These are phyloP conservation scores for Paedocypris sp. DNA, from an alignment of 2,113 vertebrate genomes.

Conservation along the genomic window DNA sequence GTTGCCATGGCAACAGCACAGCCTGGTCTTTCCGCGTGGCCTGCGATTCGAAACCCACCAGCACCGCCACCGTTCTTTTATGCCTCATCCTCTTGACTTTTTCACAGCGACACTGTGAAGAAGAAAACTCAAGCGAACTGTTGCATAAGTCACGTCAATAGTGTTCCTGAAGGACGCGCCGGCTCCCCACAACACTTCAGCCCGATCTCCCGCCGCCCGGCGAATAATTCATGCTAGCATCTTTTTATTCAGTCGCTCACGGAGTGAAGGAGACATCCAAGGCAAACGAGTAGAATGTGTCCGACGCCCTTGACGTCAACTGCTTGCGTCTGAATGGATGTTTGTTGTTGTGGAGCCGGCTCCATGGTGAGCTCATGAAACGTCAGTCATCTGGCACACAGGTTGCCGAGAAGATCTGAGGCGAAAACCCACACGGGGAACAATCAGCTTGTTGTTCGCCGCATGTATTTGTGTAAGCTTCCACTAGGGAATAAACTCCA, in stretches of 20 bases:
- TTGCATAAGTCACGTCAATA: conserved; percentile 42
- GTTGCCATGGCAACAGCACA: conserved; percentile 33
- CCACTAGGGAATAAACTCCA: background rate
- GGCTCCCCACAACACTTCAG: background rate
- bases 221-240: background rate
- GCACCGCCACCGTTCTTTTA: background rate
- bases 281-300: background rate
- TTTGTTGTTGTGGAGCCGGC: background rate
- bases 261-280: background rate
- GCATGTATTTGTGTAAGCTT: conserved; percentile 4
- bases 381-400: background rate
- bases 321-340: background rate
- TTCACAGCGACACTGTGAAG: conserved; percentile 20
- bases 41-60: conserved; percentile 11
- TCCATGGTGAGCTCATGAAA: background rate
- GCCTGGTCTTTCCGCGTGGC: conserved; percentile 25
- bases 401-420: conserved; percentile 4
- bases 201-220: background rate
- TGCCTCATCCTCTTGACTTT: conserved; percentile 12
- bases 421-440: conserved; percentile 10
- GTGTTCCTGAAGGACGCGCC: background rate
- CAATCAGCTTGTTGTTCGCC: conserved; percentile 9
- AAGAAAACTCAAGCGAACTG: conserved; percentile 27
- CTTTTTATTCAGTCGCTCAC: background rate
- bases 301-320: background rate